These are phyloP conservation scores for Argyrosomus japonicus DNA, from an alignment of 2,113 vertebrate genomes.

Conservation along the genomic window DNA sequence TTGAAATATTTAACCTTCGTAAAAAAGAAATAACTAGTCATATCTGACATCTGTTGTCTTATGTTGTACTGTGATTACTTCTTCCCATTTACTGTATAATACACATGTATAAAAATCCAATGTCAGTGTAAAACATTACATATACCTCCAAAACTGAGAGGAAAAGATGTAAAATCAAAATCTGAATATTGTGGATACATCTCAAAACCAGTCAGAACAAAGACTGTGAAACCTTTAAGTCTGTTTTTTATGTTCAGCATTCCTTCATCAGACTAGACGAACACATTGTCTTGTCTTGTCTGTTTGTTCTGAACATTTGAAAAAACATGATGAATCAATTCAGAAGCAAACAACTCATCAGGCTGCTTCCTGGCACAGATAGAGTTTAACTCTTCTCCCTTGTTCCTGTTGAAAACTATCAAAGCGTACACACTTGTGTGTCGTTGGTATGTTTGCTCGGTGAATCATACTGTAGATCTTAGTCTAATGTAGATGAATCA, in stretches of 20 bases:
- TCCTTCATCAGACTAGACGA: neutral
- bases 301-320: slow-evolving; percentile 25
- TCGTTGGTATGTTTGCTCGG: slow-evolving; percentile 12
- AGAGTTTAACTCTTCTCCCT: neutral
- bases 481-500: slow-evolving; percentile 34
- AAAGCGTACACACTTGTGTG: neutral
- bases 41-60: neutral
- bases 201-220: neutral
- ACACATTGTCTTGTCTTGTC: neutral
- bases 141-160: neutral
- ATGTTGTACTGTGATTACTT: neutral
- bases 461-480: slow-evolving; percentile 27
- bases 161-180: neutral
- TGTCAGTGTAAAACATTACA: neutral
- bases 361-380: slow-evolving; percentile 1
- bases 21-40: neutral
- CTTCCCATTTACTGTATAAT: neutral
- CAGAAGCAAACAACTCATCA: slow-evolving; percentile 7
- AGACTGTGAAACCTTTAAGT: neutral
- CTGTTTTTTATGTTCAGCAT: neutral
- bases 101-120: neutral
- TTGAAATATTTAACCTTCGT: no score
- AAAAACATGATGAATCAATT: slow-evolving; percentile 41
- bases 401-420: slow-evolving; percentile 1
- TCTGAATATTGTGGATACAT: neutral